These are phyloP conservation scores for Erithacus rubecula DNA, from an alignment of 2,797 vertebrate genomes.

Conservation along the genomic window DNA sequence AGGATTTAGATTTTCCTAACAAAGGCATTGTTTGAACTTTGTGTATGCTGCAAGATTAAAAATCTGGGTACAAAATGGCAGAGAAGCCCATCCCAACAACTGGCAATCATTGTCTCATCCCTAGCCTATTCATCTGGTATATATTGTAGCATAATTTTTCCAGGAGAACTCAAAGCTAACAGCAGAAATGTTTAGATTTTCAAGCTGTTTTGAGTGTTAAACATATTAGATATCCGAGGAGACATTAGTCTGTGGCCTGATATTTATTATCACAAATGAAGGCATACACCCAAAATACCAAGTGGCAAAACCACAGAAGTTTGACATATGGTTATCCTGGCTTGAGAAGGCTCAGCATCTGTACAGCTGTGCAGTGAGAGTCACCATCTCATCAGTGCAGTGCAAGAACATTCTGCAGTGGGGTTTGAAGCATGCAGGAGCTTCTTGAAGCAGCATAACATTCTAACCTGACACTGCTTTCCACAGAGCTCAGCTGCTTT, in stretches of 20 bases:
- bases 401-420: not conserved
- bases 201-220: conserved; percentile 22
- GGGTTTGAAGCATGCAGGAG: not conserved
- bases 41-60: not conserved
- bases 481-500: not conserved
- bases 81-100: not conserved
- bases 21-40: not conserved
- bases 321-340: not conserved
- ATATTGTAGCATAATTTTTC: not conserved
- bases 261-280: conserved; percentile 59
- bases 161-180: conserved; percentile 2
- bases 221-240: conserved; percentile 29
- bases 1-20: not conserved
- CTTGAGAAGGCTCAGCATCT: not conserved
- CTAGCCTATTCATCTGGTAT: conserved; percentile 3
- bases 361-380: not conserved
- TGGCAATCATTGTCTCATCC: not conserved
- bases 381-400: not conserved
- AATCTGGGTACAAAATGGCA: not conserved
- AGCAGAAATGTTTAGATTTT: conserved; percentile 53
- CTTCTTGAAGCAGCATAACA: not conserved
- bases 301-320: conserved; percentile 33
- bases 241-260: conserved; percentile 32
- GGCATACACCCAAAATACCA: not conserved
- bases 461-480: not conserved